Base-by-base conservation (phyloP, 2,113 vertebrate species). In the Grallaria varia region DNA sequence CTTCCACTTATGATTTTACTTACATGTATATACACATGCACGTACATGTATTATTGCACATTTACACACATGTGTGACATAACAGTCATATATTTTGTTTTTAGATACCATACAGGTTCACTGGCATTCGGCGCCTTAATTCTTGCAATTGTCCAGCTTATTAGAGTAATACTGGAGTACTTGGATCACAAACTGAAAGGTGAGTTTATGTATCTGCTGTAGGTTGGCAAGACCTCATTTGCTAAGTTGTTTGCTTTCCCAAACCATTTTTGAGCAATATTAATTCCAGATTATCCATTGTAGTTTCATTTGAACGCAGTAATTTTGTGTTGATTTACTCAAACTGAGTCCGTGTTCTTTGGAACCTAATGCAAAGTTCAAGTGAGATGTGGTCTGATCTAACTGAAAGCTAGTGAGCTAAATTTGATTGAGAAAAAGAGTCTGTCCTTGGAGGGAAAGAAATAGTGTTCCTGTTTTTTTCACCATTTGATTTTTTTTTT, bases 71-170 rank as follows among this genome's bases (percentile, higher is more conserved):
- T 40, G 40, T 0, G 0, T 59, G 74, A 31, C 2, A 0, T 87
- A 91, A 91, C 59, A 62, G 33, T 50, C 2, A 23, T 87, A 95
- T 94, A 35, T 96, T 71, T 89, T 97, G 40, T 75, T 77, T 77
- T 64, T 95, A 99, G 99, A 19, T 99, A 99, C 97, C 99, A 99
- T 97, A 99, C 99, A 39, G 99, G 99, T 86, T 99, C 99, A 3
- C 96, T 99, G 82, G 99, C 99, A 42, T 99, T 99, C 62, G 99
- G 99, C 45, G 98, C 99, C 56, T 98, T 99, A 96, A 98, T 99
- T 97, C 98, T 99, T 71, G 97, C 99, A 81, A 28, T 98, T 86
- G 97, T 99, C 81, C 99, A 99, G 94, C 94, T 98, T 79, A 96
- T 99, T 96, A 98, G 99, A 96, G 90, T 99, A 62, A 63, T 98